phyloP scores from a whole-genome alignment of 2,797 vertebrate species.

The Leuciscus waleckii region DNA sequence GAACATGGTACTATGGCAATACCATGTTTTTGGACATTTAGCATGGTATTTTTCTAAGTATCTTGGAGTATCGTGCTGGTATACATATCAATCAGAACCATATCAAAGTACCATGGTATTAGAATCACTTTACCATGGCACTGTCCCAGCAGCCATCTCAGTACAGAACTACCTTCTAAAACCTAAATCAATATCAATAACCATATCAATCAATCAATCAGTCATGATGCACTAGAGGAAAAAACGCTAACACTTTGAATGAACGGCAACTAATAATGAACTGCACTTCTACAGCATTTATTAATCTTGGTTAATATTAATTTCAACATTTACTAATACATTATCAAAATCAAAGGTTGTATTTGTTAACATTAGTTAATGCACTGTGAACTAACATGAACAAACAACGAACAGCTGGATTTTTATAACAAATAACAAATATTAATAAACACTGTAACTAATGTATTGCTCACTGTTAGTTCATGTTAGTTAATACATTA shows the following conservation, averaged over 20 bases:
- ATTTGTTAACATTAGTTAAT: no score
- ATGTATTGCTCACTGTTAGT: no score
- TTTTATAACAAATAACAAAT: no score
- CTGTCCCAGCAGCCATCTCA: background rate
- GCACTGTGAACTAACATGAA: no score
- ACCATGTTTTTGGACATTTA: background rate
- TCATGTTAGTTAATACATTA: no score
- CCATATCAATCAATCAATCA: background rate
- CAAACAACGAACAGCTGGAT: no score
- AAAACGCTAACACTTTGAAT: background rate
- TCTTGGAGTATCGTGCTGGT: background rate
- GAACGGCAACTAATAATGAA: no score
- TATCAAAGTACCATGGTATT: background rate
- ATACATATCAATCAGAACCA: background rate
- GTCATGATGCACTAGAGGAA: background rate
- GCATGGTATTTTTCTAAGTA: background rate
- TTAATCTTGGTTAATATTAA: no score
- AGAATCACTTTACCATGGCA: background rate
- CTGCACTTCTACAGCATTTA: no score
- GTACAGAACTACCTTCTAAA: background rate
- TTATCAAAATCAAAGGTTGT: no score
- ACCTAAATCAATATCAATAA: background rate
- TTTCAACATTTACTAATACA: no score
- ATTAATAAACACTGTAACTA: no score
- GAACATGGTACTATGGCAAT: background rate